Base-by-base conservation (phyloP, 2,113 vertebrate genomes). In the Baryphthengus martii region DNA sequence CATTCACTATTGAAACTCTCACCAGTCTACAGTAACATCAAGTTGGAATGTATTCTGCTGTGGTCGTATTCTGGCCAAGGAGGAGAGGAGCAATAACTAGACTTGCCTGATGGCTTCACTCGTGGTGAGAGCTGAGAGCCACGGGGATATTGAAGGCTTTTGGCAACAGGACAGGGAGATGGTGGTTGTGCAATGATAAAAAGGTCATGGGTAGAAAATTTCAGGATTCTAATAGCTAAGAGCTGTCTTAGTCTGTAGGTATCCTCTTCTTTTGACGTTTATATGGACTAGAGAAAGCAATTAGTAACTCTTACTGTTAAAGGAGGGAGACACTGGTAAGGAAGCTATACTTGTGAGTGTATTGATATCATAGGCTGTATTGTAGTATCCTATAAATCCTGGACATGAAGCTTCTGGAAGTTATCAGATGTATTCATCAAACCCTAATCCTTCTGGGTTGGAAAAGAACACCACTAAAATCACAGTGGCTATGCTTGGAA, bases 61-160 rank as follows among this genome's bases (percentile, higher is more conserved):
- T 37, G 74, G 33, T 52, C 40, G 47, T 33, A 39, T 70, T 23
- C 13, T 56, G 45, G 35, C 33, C 31, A 25, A 28, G 25, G 25
- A 26, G 0, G 0, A 2, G 15, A 28, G 19, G 9, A 29, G 7
- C 45, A 40, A 12, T 7, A 68, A 10, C 21, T 61, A 49, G 33
- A 18, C 35, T 86, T 74, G 26, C 17, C 53, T 65, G 10, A 59
- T 83, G 62, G 33, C 33, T 76, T 76, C 31, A 11, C 67, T 79
- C 6, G 1, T 63, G 23, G 39, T n/a, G 29, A 42, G 42, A 73
- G 37, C 45, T 45, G 37, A 83, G 72, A 50, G 67, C 20, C 42
- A 40, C 29, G 18, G 28, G 10, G 63, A 7, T 21, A 25, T 2
- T 45, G 24, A 50, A 56, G 29, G 26, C 37, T 77, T 58, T 76